phyloP scores from a whole-genome alignment of 2,797 vertebrate species.

The Lacerta agilis region DNA sequence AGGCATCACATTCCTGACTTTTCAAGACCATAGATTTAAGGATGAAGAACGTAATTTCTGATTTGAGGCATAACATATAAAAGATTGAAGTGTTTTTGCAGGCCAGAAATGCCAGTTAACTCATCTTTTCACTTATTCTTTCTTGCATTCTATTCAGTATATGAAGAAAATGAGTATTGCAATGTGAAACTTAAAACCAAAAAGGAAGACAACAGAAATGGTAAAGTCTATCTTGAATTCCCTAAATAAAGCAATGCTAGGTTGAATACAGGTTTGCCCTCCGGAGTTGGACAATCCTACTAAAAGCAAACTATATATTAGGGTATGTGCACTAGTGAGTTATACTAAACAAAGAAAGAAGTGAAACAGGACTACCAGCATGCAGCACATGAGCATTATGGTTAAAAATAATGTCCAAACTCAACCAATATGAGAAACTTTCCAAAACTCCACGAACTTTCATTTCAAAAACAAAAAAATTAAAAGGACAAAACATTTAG shows the following conservation, averaged over 20 bases:
- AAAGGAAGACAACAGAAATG: slow-evolving; percentile 47
- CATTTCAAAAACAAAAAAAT: neutral
- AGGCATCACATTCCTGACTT: too few relatives aligned
- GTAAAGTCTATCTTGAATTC: slow-evolving; percentile 39
- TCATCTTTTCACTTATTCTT: neutral
- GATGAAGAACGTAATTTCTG: neutral
- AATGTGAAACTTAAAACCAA: slow-evolving; percentile 41
- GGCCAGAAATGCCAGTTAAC: neutral
- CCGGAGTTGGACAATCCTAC: neutral
- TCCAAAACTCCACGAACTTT: neutral
- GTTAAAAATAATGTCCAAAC: neutral
- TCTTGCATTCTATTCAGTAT: slow-evolving; percentile 45
- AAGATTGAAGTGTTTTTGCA: neutral
- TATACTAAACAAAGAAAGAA: too few relatives aligned
- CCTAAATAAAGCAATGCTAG: neutral
- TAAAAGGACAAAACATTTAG: neutral
- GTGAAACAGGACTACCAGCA: too few relatives aligned
- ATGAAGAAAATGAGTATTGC: slow-evolving; percentile 43
- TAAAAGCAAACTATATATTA: neutral
- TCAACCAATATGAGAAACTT: neutral
- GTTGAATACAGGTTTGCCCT: neutral
- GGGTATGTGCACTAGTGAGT: too few relatives aligned
- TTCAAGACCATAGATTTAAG: neutral
- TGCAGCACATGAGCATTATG: too few relatives aligned
- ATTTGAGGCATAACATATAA: neutral